phyloP scores from a whole-genome alignment of 2,888 invertebrate species.

The Coenonympha arcania region DNA sequence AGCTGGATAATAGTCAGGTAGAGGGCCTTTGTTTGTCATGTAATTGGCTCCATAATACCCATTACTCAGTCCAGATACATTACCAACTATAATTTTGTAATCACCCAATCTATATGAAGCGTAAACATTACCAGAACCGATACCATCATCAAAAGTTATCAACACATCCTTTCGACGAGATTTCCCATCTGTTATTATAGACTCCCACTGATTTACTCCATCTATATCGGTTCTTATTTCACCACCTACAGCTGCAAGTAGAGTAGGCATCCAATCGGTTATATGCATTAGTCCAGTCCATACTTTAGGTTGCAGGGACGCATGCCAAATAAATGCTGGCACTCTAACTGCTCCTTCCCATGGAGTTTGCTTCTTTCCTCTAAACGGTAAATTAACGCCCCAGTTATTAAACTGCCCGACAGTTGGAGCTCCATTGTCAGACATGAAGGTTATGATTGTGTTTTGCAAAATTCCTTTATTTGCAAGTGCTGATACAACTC shows the following conservation, averaged over 20 bases:
- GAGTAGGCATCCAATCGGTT: slow-evolving; percentile 88
- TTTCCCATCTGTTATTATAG: slow-evolving; percentile 64
- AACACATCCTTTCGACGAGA: slow-evolving; percentile 73
- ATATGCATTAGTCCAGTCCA: slow-evolving; percentile 80
- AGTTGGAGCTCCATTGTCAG: slow-evolving; percentile 91
- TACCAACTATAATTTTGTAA: slow-evolving; percentile 77
- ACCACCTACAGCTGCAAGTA: slow-evolving; percentile 62
- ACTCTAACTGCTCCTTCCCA: slow-evolving; percentile 91
- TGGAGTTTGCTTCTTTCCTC: slow-evolving; percentile 85
- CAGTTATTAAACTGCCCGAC: slow-evolving; percentile 82
- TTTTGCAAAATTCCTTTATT: slow-evolving; percentile 81
- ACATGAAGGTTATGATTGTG: slow-evolving; percentile 88
- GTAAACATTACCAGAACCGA: slow-evolving; percentile 63
- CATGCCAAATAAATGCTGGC: slow-evolving; percentile 81
- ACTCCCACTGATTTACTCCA: slow-evolving; percentile 80
- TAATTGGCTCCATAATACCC: slow-evolving; percentile 55
- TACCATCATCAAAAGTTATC: slow-evolving; percentile 73
- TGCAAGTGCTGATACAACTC: slow-evolving; percentile 79
- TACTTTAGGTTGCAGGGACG: slow-evolving; percentile 76
- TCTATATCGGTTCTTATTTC: slow-evolving; percentile 65
- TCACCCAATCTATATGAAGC: slow-evolving; percentile 75
- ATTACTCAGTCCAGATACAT: slow-evolving; percentile 56
- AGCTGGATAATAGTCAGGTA: slow-evolving; percentile 50
- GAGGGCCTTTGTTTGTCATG: slow-evolving; percentile 42
- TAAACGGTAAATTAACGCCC: slow-evolving; percentile 84